Base-by-base conservation (phyloP, 2,797 vertebrate genomes). In the Ctenopoma multispine region DNA sequence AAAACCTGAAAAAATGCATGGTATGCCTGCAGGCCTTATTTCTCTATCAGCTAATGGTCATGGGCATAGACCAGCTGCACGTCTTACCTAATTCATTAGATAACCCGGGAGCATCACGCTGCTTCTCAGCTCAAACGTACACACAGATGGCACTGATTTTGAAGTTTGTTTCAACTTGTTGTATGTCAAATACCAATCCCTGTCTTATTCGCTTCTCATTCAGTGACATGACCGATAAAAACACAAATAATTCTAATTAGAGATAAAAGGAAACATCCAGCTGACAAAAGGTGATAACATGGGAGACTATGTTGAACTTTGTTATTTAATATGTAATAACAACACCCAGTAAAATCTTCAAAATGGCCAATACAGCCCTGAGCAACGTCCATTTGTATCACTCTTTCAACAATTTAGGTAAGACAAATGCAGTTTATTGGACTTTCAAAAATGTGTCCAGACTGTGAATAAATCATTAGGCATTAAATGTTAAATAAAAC, bases 401-500 rank as follows among this genome's bases (percentile, higher is more conserved):
- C 56, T 60, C 57, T 77, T 85, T 82, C 56, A 78, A 77, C 74
- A 63, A 59, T 92, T 90, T 86, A 84, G 85, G 79, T 66, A 67
- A 86, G 75, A 91, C 72, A 85, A 89, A 89, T 79, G 80, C 73
- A 84, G 65, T 84, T 90, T 90, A 90, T 91, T 90, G 60, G 15
- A 81, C 79, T 90, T 88, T 73, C 73, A 69, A 82, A 91, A 87
- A 83, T 86, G 77, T 88, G 79, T 89, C 87, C 85, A 73, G 55
- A 20, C 60, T 84, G 71, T 93, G 79, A 92, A 94, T 94, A 90
- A 93, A 90, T 91, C 75, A 93, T 90, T 63, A 48, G 77, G 65
- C 85, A 92, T 93, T 92, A 92, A 93, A 92, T 91, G 87, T 93
- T 93, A 89, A 93, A 91, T 89, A 87, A 91, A 89, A 87, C 82